Evolutionary conservation across 92 coral and sea anemone genomes (phyloP).

Genomic region (Micromussa lordhowensis): DNA sequence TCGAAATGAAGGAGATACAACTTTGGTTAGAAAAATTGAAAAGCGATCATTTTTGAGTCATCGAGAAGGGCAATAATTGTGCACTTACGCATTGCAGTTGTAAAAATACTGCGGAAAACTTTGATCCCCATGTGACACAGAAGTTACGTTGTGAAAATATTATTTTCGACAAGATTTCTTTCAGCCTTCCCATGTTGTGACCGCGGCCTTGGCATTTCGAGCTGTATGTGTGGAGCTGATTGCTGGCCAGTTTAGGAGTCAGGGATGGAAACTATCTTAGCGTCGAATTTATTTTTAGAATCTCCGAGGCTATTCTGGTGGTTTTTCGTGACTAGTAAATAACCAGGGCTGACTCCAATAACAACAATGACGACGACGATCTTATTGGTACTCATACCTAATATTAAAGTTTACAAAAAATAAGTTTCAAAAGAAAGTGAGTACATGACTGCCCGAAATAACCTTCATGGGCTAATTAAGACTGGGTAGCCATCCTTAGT

Average conservation of each 20-base stretch:
- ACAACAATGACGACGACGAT: no score
- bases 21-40: no score
- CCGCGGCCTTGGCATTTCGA: not conserved
- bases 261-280: conserved; percentile 20
- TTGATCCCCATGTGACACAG: conserved; percentile 12
- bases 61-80: conserved; percentile 4
- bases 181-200: conserved; percentile 7
- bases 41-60: no score
- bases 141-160: conserved; percentile 3
- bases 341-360: not conserved
- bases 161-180: conserved; percentile 11
- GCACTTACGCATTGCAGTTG: not conserved
- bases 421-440: no score
- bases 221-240: conserved; percentile 20
- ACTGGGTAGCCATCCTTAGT: no score
- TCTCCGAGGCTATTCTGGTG: conserved; percentile 51
- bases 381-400: no score
- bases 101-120: conserved; percentile 4
- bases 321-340: conserved; percentile 49
- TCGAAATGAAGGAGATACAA: no score
- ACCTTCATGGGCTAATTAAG: no score
- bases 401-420: no score
- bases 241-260: conserved; percentile 14
- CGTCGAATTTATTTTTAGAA: conserved; percentile 39
- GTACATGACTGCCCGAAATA: no score